A percentile compares a stretch with the other conserved stretches of the same genome.
Evolutionary conservation across 2,888 invertebrate species (phyloP).

Genomic region (Caenorhabditis virilis): DNA sequence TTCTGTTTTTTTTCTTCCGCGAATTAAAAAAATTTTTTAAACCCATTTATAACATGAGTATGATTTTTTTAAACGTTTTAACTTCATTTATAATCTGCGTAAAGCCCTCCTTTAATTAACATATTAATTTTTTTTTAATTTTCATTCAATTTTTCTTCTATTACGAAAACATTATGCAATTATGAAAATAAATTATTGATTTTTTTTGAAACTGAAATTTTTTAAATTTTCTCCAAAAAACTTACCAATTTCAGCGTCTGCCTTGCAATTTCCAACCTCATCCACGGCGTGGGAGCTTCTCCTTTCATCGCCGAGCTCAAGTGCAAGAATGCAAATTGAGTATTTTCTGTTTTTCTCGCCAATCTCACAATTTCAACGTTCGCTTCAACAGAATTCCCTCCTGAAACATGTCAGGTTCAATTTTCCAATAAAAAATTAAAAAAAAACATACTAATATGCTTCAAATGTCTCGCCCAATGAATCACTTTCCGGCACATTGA

Average conservation of each 20-base stretch:
- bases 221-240: not conserved
- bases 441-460: slow-evolving; percentile 15
- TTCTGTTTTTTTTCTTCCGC: too few species aligned
- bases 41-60: too few species aligned
- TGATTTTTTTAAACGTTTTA: too few species aligned
- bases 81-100: too few species aligned
- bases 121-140: too few species aligned
- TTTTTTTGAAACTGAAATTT: too few species aligned
- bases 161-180: too few species aligned
- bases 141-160: too few species aligned
- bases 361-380: slow-evolving; percentile 31
- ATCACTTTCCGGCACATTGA: slow-evolving; percentile 23
- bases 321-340: slow-evolving; percentile 25
- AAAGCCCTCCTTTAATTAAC: too few species aligned
- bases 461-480: slow-evolving; percentile 30
- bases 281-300: slow-evolving; percentile 16
- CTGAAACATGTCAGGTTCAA: slow-evolving; percentile 2
- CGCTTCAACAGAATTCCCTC: slow-evolving; percentile 19
- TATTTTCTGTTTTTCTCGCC: slow-evolving; percentile 42
- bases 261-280: slow-evolving; percentile 23
- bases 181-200: too few species aligned
- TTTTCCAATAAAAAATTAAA: not conserved
- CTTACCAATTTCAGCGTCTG: slow-evolving; percentile 22
- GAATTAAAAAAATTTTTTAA: too few species aligned
- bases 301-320: slow-evolving; percentile 21